Evolutionary conservation across 2,113 vertebrate species (phyloP), one percentile per base, ranked within the genome.

Genomic region (Megaceryle torquata): DNA sequence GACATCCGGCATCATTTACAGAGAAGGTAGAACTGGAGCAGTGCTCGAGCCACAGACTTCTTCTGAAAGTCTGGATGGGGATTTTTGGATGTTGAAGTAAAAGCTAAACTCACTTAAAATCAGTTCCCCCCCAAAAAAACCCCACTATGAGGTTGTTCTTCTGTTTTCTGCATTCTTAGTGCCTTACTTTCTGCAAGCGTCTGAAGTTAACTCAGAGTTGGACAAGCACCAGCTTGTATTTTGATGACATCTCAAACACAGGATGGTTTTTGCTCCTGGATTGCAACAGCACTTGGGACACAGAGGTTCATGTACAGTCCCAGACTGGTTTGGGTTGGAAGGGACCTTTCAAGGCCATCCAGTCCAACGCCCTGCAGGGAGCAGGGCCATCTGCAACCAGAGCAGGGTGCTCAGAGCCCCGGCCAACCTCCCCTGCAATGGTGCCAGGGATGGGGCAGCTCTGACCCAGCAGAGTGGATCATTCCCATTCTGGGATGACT

Each of bases 71-170:
- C 33, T 24, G 19, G 15, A 44, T 1, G 1, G 3, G 3, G 13
- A n/a, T 26, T 46, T 46, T 59, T 37, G 37, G 29, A 48, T 61
- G 6, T 41, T 20, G 6, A n/a, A 59, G 57, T n/a, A 35, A 64
- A 19, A 29, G 13, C 39, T 43, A 41, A 29, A 64, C 39, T 41
- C 15, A 29, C 16, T 39, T 18, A 9, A 21, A 57, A 9, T 12
- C 3, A 4, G n/a, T 26, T 10, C 19, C 19, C 46, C 9, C 59
- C 9, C 5, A 0, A 35, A 82, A 18, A 41, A 41, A 41, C 39
- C 39, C 0, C 9, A 59, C 17, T 29, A 22, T 18, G 56, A 8
- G 0, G 0, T 25, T 76, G 26, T 8, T 0, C 25, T 29, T 15
- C 9, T 6, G 4, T 14, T 18, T 51, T 56, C 39, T n/a, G 2